phyloP scores from a whole-genome alignment of 2,113 vertebrate species.

The Catharus fuscescens region DNA sequence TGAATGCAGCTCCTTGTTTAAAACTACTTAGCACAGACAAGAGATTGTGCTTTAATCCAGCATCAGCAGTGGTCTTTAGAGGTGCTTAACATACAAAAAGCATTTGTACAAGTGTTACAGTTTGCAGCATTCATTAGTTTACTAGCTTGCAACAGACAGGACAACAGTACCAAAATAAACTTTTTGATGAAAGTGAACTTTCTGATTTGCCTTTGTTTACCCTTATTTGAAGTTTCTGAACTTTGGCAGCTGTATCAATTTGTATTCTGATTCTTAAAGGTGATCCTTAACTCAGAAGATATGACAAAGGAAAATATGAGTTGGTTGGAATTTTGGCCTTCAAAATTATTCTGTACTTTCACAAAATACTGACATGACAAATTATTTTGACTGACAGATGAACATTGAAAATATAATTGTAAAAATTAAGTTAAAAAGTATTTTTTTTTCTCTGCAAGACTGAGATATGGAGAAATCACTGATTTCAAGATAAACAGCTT shows the following conservation, averaged over 20 bases:
- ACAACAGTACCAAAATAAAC: neutral
- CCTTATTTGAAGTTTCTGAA: neutral
- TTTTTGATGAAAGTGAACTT: neutral
- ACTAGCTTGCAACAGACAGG: neutral
- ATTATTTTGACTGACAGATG: neutral
- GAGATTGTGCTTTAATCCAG: neutral
- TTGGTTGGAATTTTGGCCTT: neutral
- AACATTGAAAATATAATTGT: neutral
- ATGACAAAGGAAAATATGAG: neutral
- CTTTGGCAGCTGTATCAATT: neutral
- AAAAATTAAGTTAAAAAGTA: neutral
- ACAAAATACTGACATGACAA: neutral
- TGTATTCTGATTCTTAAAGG: neutral
- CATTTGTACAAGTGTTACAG: neutral
- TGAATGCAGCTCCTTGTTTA: neutral
- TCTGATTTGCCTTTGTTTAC: neutral
- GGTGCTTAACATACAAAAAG: neutral
- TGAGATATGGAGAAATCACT: neutral
- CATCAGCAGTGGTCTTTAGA: neutral
- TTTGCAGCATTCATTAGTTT: neutral
- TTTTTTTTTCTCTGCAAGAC: neutral
- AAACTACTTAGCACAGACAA: neutral
- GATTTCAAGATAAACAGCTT: neutral
- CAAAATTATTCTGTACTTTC: neutral
- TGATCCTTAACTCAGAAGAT: neutral